Evolutionary conservation across 2,888 invertebrate species (phyloP), one percentile per base, ranked within the genome.

Genomic region (Thecophora atra): DNA sequence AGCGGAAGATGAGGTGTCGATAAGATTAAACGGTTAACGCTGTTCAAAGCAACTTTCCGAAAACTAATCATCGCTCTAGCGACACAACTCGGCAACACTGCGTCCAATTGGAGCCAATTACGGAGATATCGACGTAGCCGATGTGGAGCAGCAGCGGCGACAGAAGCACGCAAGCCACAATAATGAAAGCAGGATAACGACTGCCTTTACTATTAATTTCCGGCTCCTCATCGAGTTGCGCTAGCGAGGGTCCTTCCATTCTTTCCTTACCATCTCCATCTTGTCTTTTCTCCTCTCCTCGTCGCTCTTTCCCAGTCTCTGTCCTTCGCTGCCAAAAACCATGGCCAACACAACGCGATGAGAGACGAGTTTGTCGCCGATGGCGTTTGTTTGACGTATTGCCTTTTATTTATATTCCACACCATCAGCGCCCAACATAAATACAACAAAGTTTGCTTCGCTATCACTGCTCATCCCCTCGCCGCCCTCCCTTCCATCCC

Each of bases 201-300:
- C 71, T 73, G 73, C 56, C 68, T 74, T 73, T 74, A 72, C 72
- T 81, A 82, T 81, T 80, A 81, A 82, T 81, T 81, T 80, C 79
- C 67, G 70, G 65, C 63, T 65, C 71, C 63, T 72, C 56, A 68
- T 64, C 70, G 28, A 42, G 58, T 71, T 58, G 67, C 3, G 13
- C 24, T 26, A n/a, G 8, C 19, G 21, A 13, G 2, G 0, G 1
- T 37, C 37, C 11, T 37, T 11, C 0, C 11, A 37, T 37, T 37
- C 37, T 2, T 37, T 37, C 37, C 7, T 37, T 37, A 8, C 37
- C 7, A 11, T 28, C n/a, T 24, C 21, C n/a, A 24, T 54, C 7
- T 54, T 63, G 7, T 19, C 7, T 1, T 13, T 42, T 63, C n/a
- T 58, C 54, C 30, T 52, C 42, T 63, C 52, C 51, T 7, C 44